Conservation (phyloP, 2,888 invertebrate genomes). For the Drosophila putrida region DNA sequence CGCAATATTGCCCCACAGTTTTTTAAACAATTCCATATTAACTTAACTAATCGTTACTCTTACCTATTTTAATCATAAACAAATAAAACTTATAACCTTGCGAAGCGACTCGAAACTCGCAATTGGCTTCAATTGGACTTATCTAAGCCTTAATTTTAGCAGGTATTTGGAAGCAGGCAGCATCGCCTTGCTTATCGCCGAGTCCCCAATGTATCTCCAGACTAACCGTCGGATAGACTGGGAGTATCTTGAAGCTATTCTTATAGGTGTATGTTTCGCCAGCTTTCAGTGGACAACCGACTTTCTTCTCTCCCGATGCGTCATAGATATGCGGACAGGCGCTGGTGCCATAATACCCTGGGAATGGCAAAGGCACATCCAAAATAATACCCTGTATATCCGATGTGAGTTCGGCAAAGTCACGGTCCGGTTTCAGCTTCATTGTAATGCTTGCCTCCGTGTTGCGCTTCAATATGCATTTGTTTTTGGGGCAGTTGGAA, state of each 20-base stretch:
- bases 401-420: constrained; percentile 87
- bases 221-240: constrained; percentile 86
- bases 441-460: constrained; percentile 87
- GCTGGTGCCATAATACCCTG: constrained; percentile 90
- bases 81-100: constrained; percentile 22
- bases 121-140: neutral
- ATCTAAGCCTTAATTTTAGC: constrained; percentile 87
- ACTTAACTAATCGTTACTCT: constrained; percentile 26
- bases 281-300: constrained; percentile 89
- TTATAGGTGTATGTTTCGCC: constrained; percentile 90
- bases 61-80: constrained; percentile 29
- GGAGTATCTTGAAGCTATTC: constrained; percentile 87
- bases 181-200: constrained; percentile 85
- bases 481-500: constrained; percentile 88
- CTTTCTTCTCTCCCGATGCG: constrained; percentile 87
- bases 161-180: constrained; percentile 89
- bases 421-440: constrained; percentile 87
- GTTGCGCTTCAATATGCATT: constrained; percentile 89
- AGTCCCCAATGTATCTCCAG: constrained; percentile 89
- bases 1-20: constrained; percentile 62
- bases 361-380: constrained; percentile 89
- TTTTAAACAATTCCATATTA: constrained; percentile 16
- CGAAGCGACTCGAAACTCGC: constrained; percentile 34
- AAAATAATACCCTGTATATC: constrained; percentile 88
- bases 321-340: constrained; percentile 89